A percentile compares a stretch with the other conserved stretches of the same genome.
Evolutionary conservation across 1,140 invertebrate species (phyloP).

Genomic region (Asobara japonica): DNA sequence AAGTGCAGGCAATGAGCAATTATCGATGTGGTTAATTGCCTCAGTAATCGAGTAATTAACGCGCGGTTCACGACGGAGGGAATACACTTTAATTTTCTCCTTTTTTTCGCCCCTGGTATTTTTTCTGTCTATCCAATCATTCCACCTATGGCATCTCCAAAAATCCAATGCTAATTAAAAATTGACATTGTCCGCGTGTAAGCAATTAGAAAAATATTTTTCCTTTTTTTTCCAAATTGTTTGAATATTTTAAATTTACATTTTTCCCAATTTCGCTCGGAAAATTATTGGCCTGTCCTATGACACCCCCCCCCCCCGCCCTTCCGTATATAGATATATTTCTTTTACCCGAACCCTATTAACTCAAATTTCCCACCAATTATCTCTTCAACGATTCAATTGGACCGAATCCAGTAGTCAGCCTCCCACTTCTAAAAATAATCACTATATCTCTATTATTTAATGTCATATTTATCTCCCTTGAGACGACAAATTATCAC

Average conservation of each 20-base stretch:
- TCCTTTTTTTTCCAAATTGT: neutral
- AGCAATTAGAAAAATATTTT: too few species aligned
- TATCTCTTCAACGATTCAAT: too few species aligned
- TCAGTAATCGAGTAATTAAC: neutral
- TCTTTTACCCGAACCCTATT: too few species aligned
- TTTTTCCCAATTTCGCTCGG: neutral
- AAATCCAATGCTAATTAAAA: neutral
- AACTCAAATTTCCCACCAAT: too few species aligned
- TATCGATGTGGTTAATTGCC: conserved; percentile 12
- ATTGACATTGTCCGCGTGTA: too few species aligned
- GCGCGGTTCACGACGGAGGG: neutral
- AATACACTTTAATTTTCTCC: neutral
- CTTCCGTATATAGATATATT: too few species aligned
- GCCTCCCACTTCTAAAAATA: neutral
- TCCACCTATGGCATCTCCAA: neutral
- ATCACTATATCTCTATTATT: neutral
- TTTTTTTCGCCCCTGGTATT: neutral
- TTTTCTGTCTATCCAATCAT: neutral
- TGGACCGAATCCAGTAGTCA: too few species aligned
- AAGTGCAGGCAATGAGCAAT: neutral
- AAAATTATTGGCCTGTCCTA: too few species aligned
- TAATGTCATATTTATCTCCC: neutral
- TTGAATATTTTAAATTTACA: neutral
- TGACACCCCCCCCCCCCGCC: too few species aligned
- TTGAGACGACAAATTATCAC: neutral